Conservation (phyloP, 2,797 vertebrate genomes). For the Lepus townsendii region DNA sequence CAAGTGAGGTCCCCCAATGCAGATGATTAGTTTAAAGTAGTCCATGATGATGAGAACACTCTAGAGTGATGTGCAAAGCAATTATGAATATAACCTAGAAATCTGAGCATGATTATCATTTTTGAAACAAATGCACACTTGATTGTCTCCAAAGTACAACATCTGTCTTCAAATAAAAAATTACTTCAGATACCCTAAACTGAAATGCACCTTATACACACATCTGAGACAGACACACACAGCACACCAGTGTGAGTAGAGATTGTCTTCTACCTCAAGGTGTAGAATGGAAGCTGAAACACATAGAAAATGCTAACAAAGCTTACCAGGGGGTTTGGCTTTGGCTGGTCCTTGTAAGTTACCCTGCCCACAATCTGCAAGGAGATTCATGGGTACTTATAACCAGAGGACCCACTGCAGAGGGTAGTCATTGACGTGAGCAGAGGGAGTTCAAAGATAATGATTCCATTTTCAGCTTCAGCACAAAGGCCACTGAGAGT, state of each 20-base stretch:
- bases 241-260: background rate
- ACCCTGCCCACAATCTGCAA: conserved; percentile 70
- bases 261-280: background rate
- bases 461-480: conserved; percentile 84
- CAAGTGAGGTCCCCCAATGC: background rate
- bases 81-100: conserved; percentile 21
- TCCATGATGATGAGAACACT: background rate
- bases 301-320: conserved; percentile 56
- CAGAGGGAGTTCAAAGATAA: conserved; percentile 85
- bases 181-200: background rate
- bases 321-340: conserved; percentile 85
- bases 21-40: background rate
- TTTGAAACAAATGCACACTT: background rate
- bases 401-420: conserved; percentile 75
- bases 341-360: conserved; percentile 75
- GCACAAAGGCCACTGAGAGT: conserved; percentile 84
- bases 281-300: background rate
- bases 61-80: background rate
- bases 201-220: background rate
- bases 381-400: conserved; percentile 80
- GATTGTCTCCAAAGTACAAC: conserved; percentile 9
- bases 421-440: conserved; percentile 87
- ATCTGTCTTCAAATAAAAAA: background rate
- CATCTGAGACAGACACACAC: background rate
- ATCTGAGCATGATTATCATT: background rate